Conservation (phyloP, 2,888 invertebrate species). For the Lithophane leautieri region DNA sequence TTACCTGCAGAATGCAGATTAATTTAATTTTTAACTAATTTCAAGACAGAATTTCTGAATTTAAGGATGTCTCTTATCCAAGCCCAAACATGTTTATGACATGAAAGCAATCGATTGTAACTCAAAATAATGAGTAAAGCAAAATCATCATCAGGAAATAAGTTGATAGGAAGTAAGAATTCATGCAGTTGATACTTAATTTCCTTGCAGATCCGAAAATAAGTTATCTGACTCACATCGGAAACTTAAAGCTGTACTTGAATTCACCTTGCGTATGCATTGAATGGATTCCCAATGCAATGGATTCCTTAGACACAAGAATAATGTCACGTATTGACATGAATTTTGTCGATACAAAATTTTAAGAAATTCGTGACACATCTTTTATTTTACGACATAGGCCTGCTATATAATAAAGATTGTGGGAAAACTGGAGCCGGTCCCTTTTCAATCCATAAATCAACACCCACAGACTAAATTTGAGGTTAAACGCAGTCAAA, state of each 20-base stretch:
- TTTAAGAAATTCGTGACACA: constrained; percentile 23
- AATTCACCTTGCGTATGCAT: neutral
- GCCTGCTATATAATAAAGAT: constrained; percentile 1
- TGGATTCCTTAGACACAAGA: neutral
- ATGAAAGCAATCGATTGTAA: neutral
- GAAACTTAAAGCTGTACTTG: constrained; percentile 10
- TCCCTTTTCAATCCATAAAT: constrained; percentile 65
- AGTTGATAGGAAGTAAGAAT: constrained; percentile 35
- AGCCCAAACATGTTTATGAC: neutral
- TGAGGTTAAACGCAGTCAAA: constrained; percentile 64
- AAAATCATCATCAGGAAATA: neutral
- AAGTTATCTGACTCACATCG: constrained; percentile 12
- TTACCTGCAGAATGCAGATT: neutral
- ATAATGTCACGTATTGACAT: neutral
- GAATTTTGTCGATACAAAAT: neutral
- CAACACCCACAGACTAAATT: constrained; percentile 61
- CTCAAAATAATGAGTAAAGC: neutral
- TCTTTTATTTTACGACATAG: constrained; percentile 28
- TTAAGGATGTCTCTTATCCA: neutral
- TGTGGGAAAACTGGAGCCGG: constrained; percentile 48
- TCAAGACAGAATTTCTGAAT: neutral
- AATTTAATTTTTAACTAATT: neutral
- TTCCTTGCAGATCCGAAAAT: constrained; percentile 18
- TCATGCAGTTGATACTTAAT: constrained; percentile 13
- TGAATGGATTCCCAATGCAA: neutral